These are phyloP conservation scores for Pantelozetes paolii DNA, from an alignment of 2,888 invertebrate species.

Conservation along the genomic window DNA sequence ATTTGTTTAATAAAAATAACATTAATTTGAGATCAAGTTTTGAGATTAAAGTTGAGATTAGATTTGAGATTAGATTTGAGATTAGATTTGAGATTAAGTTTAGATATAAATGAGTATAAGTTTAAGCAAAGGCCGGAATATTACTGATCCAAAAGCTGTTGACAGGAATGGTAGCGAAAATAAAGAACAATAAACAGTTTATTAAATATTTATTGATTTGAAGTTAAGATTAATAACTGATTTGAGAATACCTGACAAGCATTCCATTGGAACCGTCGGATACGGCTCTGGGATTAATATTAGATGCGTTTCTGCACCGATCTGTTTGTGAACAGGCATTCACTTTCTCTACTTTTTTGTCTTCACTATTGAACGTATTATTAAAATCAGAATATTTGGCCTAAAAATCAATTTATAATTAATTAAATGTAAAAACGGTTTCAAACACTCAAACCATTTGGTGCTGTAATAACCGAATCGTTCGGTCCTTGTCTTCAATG, in stretches of 20 bases:
- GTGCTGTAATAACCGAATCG: slow-evolving; percentile 72
- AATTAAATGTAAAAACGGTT: background rate
- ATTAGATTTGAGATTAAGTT: background rate
- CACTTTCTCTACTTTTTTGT: background rate
- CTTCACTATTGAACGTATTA: background rate
- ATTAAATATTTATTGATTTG: background rate
- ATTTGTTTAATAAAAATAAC: too few relatives aligned
- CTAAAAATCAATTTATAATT: slow-evolving; percentile 12
- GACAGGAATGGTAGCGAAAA: background rate
- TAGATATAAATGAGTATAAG: background rate
- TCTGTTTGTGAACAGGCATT: slow-evolving; percentile 38
- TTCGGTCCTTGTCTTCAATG: slow-evolving; percentile 77
- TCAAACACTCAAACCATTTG: slow-evolving; percentile 59
- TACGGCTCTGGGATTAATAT: slow-evolving; percentile 34
- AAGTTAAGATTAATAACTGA: background rate
- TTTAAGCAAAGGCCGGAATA: slow-evolving; percentile 32
- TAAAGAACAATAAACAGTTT: background rate
- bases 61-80: background rate
- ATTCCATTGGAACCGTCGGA: slow-evolving; percentile 40
- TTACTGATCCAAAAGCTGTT: slow-evolving; percentile 30
- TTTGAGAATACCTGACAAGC: slow-evolving; percentile 40
- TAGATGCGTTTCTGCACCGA: slow-evolving; percentile 3
- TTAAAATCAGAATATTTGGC: slow-evolving; percentile 32
- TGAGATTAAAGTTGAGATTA: too few relatives aligned
- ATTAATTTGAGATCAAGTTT: too few relatives aligned